A percentile compares a stretch with the other conserved stretches of the same genome.
Evolutionary conservation across 2,888 invertebrate genomes (phyloP).

Genomic region (Odontocerum albicorne): DNA sequence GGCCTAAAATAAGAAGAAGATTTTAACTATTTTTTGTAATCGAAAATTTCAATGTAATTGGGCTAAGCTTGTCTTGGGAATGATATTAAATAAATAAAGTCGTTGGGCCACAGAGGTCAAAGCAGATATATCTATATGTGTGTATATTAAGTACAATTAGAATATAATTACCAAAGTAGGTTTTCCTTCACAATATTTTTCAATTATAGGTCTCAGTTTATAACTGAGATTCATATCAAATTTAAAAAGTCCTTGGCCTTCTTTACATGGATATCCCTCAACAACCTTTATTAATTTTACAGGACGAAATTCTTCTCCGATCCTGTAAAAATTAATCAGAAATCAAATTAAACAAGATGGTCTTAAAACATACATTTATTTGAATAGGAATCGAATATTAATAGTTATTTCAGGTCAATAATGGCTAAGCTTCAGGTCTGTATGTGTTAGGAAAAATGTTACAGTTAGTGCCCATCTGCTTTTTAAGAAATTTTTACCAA

Average conservation of each 20-base stretch:
- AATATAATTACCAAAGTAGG: conserved; percentile 63
- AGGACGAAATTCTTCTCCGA: conserved; percentile 72
- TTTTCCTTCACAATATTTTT: conserved; percentile 70
- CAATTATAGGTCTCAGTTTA: conserved; percentile 67
- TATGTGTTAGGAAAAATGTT: no score
- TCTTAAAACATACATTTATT: no score
- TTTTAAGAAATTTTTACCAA: no score
- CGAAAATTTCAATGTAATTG: no score
- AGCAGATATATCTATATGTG: not conserved
- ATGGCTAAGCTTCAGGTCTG: no score
- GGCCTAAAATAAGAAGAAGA: no score
- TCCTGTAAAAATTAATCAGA: conserved; percentile 47
- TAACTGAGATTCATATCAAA: conserved; percentile 80
- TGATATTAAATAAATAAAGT: conserved; percentile 2
- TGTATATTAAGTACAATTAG: not conserved
- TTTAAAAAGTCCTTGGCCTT: conserved; percentile 65
- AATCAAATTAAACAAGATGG: conserved; percentile 7
- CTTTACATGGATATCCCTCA: conserved; percentile 65
- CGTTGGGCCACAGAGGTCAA: not conserved
- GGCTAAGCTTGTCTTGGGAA: not conserved
- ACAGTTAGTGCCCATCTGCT: no score
- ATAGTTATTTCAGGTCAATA: no score
- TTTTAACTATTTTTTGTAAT: no score
- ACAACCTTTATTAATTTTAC: conserved; percentile 73
- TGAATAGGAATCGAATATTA: no score